Base-by-base conservation (phyloP, 2,888 invertebrate species). In the Mimachlamys varia region DNA sequence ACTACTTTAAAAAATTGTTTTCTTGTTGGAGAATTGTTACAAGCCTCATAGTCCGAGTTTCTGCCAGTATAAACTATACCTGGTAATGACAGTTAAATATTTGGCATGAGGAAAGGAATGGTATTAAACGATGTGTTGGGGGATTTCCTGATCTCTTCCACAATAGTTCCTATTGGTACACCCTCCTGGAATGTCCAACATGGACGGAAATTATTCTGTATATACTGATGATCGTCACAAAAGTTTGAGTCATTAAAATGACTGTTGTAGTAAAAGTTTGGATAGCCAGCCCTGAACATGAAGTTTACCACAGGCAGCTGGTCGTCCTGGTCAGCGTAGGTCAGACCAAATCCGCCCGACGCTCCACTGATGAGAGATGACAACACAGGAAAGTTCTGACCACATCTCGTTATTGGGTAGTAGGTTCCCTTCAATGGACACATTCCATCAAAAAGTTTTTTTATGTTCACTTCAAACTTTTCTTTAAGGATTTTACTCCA, bases 161-260 rank as follows among this genome's bases (percentile, higher is more conserved):
- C 33, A 76, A 76, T 76, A 13, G 12, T 76, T 76, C 33, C 33
- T 12, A 76, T 76, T 27, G 76, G 76, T 7, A 33, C 15, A 76
- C 76, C 76, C 27, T 27, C 76, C 33, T 76, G 76, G 33, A 76
- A 76, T 76, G 76, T 33, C 76, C 76, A 76, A 33, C 76, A 76
- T 15, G 76, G 76, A 76, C 5, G 17, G 15, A 76, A 33, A 22
- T 12, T 17, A 27, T 76, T 27, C 22, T 27, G 76, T 33, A 76
- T 76, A 76, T 76, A 27, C 13, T 76, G 27, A 76, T 22, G 22
- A 2, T 7, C n/a, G n/a, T n/a, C n/a, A n/a, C n/a, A 5, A 76
- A 10, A 22, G 33, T 1, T 33, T 10, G 12, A 12, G 33, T 76
- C 17, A 33, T 12, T 0, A 76, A 76, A 33, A 62, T n/a, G 27